A percentile compares a stretch with the other conserved stretches of the same genome.
phyloP scores from a whole-genome alignment of 2,797 vertebrate species.

The Somateria mollissima region DNA sequence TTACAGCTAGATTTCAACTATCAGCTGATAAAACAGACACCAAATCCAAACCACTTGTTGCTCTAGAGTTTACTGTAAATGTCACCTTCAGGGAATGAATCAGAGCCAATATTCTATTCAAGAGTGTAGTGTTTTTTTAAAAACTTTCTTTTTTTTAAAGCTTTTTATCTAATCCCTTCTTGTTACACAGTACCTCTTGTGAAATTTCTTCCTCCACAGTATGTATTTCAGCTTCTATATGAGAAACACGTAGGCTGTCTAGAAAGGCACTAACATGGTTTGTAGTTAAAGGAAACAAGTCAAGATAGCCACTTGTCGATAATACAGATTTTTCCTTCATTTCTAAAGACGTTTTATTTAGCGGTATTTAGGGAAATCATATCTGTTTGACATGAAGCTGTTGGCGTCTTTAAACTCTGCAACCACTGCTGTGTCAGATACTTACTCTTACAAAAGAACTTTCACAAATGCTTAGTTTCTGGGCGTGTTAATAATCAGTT shows the following conservation, averaged over 20 bases:
- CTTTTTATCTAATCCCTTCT: not conserved
- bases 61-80: not conserved
- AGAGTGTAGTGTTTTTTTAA: not conserved
- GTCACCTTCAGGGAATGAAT: slow-evolving; percentile 42
- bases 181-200: not conserved
- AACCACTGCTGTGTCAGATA: not conserved
- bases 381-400: not conserved
- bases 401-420: not conserved
- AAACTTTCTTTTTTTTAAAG: slow-evolving; percentile 26
- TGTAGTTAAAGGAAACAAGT: not conserved
- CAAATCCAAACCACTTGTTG: slow-evolving; percentile 61
- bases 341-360: not conserved
- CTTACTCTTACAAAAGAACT: not conserved
- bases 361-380: not conserved
- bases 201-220: not conserved
- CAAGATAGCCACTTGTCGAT: not conserved
- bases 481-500: not conserved
- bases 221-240: not conserved
- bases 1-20: slow-evolving; percentile 2
- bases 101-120: slow-evolving; percentile 19
- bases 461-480: not conserved
- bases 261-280: not conserved
- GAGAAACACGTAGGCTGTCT: not conserved
- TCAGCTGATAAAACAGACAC: slow-evolving; percentile 60
- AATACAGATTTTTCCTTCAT: not conserved